Percentiles rank a stretch among this genome's conserved stretches.
These are phyloP conservation scores for Channa striata DNA, from an alignment of 2,797 vertebrate genomes.

Conservation along the genomic window DNA sequence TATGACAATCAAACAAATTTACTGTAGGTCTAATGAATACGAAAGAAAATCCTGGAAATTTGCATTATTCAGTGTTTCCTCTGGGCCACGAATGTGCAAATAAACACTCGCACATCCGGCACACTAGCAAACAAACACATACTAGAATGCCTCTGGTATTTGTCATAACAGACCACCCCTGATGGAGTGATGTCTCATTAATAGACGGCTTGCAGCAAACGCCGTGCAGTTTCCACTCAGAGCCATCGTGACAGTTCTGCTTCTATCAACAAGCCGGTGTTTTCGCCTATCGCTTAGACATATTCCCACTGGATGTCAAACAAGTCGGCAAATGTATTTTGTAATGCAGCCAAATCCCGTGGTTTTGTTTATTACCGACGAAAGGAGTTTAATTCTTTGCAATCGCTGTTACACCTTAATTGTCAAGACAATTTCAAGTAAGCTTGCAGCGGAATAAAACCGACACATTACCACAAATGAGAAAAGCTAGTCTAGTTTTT, in stretches of 20 bases:
- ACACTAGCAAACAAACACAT: conserved; percentile 39
- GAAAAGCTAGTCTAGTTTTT: not conserved
- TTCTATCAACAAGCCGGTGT: conserved; percentile 52
- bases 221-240: conserved; percentile 66
- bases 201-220: conserved; percentile 67
- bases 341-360: not conserved
- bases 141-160: conserved; percentile 66
- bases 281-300: conserved; percentile 8
- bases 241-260: conserved; percentile 57
- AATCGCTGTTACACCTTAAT: too few species aligned
- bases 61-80: conserved; percentile 65
- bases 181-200: conserved; percentile 79
- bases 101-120: conserved; percentile 18
- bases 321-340: conserved; percentile 12
- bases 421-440: too few species aligned
- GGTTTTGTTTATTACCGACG: not conserved
- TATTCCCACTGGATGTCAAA: conserved; percentile 6
- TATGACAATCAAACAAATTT: conserved; percentile 31
- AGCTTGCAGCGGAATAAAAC: too few species aligned
- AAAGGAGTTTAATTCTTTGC: too few species aligned
- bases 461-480: too few species aligned
- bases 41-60: conserved; percentile 46
- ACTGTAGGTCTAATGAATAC: conserved; percentile 6
- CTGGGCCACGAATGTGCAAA: conserved; percentile 46
- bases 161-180: conserved; percentile 71